Evolutionary conservation across 2,113 vertebrate species (phyloP), one percentile per base, ranked within the genome.

Genomic region (Sorex fumeus): DNA sequence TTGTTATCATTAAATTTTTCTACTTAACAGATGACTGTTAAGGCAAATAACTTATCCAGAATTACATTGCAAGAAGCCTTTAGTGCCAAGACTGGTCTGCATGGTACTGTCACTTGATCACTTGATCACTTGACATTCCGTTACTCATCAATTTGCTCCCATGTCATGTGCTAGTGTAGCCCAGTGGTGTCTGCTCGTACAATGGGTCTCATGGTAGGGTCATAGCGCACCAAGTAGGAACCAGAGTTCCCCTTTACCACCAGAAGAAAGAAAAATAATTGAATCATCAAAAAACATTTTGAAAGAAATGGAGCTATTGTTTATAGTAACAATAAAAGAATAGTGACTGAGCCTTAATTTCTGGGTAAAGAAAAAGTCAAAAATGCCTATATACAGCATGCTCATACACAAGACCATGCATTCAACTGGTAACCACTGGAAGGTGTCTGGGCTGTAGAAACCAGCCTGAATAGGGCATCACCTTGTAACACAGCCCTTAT

Each of bases 401-500:
- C 67, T 69, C 11, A 69, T 30, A 16, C 30, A 16, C 15, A 30
- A 30, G 28, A 69, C 67, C n/a, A 69, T 69, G 3, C 67, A 69
- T 32, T 30, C 98, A 16, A n/a, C 32, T 32, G 25, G 30, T 69
- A 4, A 69, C 4, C 30, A 30, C 64, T 66, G 27, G 64, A 66
- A 66, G 57, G 64, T 66, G 28, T n/a, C 30, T 16, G 30, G 12
- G 32, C 13, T 16, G n/a, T 8, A 32, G 28, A 69, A 32, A n/a
- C 15, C 45, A 32, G 9, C 6, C 67, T 13, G n/a, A 69, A 30
- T 32, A 69, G 67, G 30, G 67, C n/a, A 32, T 18, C 28, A 30
- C n/a, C 67, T 30, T 69, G n/a, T 10, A 69, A 69, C 98, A 97
- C 87, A 74, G 89, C 89, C 96, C 96, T 97, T 97, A 91, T 95